Conservation (phyloP, 1,140 invertebrate species). For the Tribolium castaneum region DNA sequence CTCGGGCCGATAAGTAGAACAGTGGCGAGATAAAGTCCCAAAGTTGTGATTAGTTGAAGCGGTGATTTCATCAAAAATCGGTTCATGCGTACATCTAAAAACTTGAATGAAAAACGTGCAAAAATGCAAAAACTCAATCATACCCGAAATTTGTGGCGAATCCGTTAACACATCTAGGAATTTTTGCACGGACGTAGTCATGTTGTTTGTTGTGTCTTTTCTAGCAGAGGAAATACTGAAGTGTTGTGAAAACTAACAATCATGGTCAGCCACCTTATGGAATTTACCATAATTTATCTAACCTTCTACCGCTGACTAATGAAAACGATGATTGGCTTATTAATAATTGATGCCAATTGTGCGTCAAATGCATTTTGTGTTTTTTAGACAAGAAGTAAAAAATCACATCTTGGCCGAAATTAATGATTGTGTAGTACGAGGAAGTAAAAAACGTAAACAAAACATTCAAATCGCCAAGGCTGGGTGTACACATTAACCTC, state of each 20-base stretch:
- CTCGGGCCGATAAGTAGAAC: background rate
- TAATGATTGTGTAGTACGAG: background rate
- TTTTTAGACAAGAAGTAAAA: background rate
- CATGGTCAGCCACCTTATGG: background rate
- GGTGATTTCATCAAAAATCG: background rate
- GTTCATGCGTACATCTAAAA: constrained; percentile 2
- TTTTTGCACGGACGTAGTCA: background rate
- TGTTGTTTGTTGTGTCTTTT: background rate
- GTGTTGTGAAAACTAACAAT: background rate
- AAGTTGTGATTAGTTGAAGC: background rate
- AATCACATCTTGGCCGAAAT: background rate
- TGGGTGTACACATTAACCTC: background rate
- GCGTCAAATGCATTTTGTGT: background rate
- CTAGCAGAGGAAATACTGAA: background rate
- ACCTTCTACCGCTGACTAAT: background rate
- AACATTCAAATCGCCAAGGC: background rate
- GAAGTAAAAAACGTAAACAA: background rate
- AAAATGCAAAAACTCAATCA: background rate
- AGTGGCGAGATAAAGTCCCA: background rate
- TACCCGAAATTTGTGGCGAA: background rate
- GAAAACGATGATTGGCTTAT: background rate
- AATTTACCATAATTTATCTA: background rate
- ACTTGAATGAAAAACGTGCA: background rate
- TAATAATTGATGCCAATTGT: background rate
- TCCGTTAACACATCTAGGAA: background rate